Base-by-base conservation (phyloP, 1,140 invertebrate species). In the Drosophila subobscura region DNA sequence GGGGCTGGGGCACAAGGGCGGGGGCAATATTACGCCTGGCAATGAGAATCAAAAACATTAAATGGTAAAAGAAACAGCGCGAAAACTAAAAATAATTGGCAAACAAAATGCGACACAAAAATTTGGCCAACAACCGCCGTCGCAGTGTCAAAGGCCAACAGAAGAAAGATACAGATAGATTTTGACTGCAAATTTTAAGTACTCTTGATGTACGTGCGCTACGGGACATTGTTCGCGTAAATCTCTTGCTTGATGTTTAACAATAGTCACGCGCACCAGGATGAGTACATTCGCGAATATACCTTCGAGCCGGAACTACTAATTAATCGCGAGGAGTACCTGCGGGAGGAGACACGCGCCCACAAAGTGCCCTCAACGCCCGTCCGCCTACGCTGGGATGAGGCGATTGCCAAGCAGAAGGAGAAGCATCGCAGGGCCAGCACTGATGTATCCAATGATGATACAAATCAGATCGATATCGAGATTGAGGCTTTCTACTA, bases 211-310 rank as follows among this genome's bases (percentile, higher is more conserved):
- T 37, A 37, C 33, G 33, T 37, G 12, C 33, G 33, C 46, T 73
- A 54, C 50, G 70, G 49, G 29, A 59, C 23, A 29, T 44, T 45
- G 67, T 72, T 58, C 49, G 45, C 65, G 63, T 66, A 67, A 66
- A 76, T 77, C 72, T 50, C 73, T 61, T 85, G 72, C 79, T 90
- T 85, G 79, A 91, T 91, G 89, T 91, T 84, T 67, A 90, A 72
- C 74, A 86, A 77, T 73, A 86, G 88, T 57, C 75, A 74, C 59
- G 65, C 59, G 55, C 76, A 80, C 73, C 77, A 88, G 59, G 90
- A 91, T 86, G 90, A 91, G 81, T 91, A 89, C 49, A 90, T 90
- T 57, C 90, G 90, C 58, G 90, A 91, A 79, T 91, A 91, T 65
- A 73, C 89, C 44, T 91, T 91, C 73, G 90, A 91, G 74, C 90